A percentile compares a stretch with the other conserved stretches of the same genome.
phyloP scores from a whole-genome alignment of 2,113 vertebrate species.

The Alaudala cheleensis region DNA sequence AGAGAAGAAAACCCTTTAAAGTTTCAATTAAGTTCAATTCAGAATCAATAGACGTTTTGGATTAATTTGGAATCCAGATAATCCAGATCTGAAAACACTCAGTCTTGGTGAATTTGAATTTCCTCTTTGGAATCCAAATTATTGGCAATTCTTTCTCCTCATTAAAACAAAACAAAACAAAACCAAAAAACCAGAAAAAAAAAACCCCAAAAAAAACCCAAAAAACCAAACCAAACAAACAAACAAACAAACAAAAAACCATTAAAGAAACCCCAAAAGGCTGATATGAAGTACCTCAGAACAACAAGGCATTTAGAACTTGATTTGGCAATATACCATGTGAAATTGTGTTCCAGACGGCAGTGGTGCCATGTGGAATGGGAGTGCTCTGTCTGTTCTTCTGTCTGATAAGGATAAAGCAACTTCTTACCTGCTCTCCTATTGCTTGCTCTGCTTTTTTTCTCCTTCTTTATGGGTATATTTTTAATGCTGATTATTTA shows the following conservation, averaged over 20 bases:
- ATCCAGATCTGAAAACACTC: neutral
- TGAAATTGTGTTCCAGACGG: neutral
- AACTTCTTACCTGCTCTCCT: neutral
- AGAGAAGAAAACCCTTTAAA: neutral
- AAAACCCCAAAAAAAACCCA: neutral
- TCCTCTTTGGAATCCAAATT: neutral
- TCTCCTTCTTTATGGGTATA: neutral
- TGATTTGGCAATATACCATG: neutral
- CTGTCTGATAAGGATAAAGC: neutral
- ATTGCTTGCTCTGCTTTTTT: neutral
- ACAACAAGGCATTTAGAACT: neutral
- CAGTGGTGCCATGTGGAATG: fast-evolving
- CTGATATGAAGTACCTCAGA: neutral
- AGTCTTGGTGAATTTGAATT: neutral
- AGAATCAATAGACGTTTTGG: neutral
- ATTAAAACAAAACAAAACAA: neutral
- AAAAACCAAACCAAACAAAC: no score
- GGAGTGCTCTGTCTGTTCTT: neutral
- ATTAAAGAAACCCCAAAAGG: neutral
- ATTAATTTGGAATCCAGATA: neutral
- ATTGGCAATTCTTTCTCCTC: neutral
- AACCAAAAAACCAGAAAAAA: neutral
- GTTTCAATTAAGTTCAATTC: neutral
- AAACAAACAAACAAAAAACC: no score
- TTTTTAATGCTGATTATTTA: neutral